Conservation (phyloP, 2,888 invertebrate species). For the Tetramorium bicarinatum region DNA sequence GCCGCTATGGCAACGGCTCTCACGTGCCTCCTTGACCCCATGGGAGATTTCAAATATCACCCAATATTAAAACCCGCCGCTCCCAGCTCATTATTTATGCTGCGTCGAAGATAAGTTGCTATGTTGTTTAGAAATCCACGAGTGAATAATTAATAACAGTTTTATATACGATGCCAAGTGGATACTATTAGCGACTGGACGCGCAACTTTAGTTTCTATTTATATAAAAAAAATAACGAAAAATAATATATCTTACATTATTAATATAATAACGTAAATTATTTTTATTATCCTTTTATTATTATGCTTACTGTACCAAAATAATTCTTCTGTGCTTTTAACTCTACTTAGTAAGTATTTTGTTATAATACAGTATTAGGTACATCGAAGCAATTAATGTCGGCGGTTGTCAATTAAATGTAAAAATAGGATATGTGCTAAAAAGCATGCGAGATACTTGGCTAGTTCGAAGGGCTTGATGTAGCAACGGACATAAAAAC, state of each 20-base stretch:
- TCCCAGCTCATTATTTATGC: constrained; percentile 12
- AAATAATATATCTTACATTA: neutral
- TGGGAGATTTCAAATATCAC: constrained; percentile 69
- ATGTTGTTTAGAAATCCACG: neutral
- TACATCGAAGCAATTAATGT: constrained; percentile 46
- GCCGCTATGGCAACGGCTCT: constrained; percentile 68
- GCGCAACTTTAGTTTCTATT: neutral
- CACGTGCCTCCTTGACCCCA: constrained; percentile 59
- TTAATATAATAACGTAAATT: neutral
- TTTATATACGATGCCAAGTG: neutral
- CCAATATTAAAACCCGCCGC: constrained; percentile 32
- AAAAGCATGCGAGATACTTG: constrained; percentile 59
- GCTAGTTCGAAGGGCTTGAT: constrained; percentile 63
- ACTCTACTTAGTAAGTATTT: neutral
- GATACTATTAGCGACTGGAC: neutral
- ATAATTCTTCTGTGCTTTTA: neutral
- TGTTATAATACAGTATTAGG: neutral
- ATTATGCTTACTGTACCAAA: neutral
- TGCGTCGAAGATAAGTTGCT: neutral
- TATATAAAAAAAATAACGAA: neutral
- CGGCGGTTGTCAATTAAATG: neutral
- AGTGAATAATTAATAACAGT: constrained; percentile 19
- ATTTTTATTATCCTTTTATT: neutral
- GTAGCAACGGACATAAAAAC: constrained; percentile 78
- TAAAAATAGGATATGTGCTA: constrained; percentile 20